phyloP scores from a whole-genome alignment of 2,888 invertebrate species.

The Ischnus inquisitorius region DNA sequence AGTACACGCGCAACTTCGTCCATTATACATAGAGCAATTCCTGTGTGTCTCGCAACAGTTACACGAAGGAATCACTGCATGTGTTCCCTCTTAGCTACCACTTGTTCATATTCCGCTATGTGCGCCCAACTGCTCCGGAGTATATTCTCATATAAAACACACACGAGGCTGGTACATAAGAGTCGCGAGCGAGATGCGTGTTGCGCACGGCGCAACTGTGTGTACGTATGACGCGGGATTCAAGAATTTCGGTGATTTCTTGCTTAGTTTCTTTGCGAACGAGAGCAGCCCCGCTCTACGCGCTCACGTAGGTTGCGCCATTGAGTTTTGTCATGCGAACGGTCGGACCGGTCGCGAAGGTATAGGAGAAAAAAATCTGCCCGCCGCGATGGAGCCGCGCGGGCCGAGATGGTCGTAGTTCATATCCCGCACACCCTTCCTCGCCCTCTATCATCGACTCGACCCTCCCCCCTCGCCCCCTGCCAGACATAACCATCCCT shows the following conservation, averaged over 20 bases:
- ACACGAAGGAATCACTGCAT: background rate
- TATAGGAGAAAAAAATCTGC: constrained; percentile 62
- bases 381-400: constrained; percentile 71
- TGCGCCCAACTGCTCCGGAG: background rate
- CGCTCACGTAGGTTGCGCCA: constrained; percentile 48
- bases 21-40: constrained; percentile 4
- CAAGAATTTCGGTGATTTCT: constrained; percentile 62
- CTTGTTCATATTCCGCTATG: background rate
- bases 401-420: constrained; percentile 66
- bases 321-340: constrained; percentile 59
- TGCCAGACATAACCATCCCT: constrained; percentile 6
- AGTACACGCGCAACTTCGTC: background rate
- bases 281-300: constrained; percentile 44
- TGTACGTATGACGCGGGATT: constrained; percentile 21
- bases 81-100: background rate
- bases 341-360: constrained; percentile 31
- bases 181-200: background rate
- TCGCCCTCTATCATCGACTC: constrained; percentile 17
- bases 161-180: background rate
- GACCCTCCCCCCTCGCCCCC: constrained; percentile 10
- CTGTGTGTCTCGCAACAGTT: background rate
- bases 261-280: constrained; percentile 57
- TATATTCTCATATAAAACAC: background rate
- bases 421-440: constrained; percentile 25
- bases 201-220: background rate